Evolutionary conservation across 92 coral and sea anemone genomes (phyloP).

Genomic region (Parazoanthus swiftii): DNA sequence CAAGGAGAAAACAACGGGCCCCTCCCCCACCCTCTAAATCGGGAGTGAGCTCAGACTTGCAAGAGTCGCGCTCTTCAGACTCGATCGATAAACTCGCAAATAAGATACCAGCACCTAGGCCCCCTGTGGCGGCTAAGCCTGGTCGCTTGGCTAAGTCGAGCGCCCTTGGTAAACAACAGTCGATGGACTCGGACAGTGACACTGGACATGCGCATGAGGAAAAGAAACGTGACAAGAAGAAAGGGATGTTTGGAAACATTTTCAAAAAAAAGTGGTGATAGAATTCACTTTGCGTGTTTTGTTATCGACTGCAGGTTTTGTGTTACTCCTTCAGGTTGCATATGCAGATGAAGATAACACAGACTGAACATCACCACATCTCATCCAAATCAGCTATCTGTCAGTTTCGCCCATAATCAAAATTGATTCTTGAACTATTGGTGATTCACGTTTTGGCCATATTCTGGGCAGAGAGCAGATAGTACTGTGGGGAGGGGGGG

Average conservation of each 20-base stretch:
- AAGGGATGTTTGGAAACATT: conserved; percentile 89
- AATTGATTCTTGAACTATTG: background rate
- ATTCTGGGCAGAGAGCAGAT: background rate
- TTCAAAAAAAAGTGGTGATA: conserved; percentile 82
- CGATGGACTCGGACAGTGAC: conserved; percentile 39
- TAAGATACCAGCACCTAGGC: conserved; percentile 55
- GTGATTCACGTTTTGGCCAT: background rate
- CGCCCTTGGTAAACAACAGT: conserved; percentile 38
- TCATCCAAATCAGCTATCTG: background rate
- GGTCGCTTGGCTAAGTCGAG: conserved; percentile 32
- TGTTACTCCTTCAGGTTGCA: no score
- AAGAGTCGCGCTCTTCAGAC: conserved; percentile 52
- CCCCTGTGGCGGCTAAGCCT: conserved; percentile 52
- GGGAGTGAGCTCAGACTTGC: conserved; percentile 67
- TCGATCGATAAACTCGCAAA: conserved; percentile 48
- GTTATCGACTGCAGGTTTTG: background rate
- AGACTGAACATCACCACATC: background rate
- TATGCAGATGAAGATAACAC: background rate
- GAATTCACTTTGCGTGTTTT: background rate
- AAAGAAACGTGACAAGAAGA: conserved; percentile 81
- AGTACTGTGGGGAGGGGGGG: background rate
- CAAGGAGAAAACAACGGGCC: conserved; percentile 63
- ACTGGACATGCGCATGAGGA: conserved; percentile 54
- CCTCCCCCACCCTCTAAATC: conserved; percentile 68
- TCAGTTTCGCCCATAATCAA: background rate